Conservation (phyloP, 2,113 vertebrate genomes). For the Lipotes vexillifer region DNA sequence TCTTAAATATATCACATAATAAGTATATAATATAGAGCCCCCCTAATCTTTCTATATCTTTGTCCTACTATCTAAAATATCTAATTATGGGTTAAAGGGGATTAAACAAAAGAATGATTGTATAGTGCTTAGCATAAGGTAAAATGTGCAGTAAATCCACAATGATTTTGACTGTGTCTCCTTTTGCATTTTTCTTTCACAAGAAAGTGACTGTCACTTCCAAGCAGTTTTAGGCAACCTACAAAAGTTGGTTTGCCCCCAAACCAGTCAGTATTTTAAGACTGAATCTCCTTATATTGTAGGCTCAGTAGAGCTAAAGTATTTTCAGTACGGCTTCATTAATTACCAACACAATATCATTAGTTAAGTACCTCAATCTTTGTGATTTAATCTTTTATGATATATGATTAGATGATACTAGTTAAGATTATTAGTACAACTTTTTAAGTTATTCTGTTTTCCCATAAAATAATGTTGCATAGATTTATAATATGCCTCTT, state of each 20-base stretch:
- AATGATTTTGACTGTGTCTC: background rate
- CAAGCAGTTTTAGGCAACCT: background rate
- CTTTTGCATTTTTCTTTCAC: background rate
- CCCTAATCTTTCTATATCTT: background rate
- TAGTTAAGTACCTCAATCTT: background rate
- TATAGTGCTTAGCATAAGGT: background rate
- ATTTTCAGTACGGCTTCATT: background rate
- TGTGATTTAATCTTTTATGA: background rate
- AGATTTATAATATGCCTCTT: background rate
- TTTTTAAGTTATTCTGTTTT: background rate
- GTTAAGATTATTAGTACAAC: background rate
- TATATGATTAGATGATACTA: background rate
- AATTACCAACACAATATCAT: background rate
- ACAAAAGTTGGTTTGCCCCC: background rate
- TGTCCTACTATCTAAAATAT: background rate
- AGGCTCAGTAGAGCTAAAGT: background rate
- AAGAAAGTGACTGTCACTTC: background rate
- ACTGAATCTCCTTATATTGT: background rate
- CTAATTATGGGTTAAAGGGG: background rate
- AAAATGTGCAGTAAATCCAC: background rate
- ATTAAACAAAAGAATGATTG: background rate
- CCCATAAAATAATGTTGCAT: background rate
- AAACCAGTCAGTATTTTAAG: background rate
- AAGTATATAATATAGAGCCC: background rate
- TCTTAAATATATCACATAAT: background rate